phyloP scores from a whole-genome alignment of 2,888 invertebrate genomes.

The Notodonta dromedarius region DNA sequence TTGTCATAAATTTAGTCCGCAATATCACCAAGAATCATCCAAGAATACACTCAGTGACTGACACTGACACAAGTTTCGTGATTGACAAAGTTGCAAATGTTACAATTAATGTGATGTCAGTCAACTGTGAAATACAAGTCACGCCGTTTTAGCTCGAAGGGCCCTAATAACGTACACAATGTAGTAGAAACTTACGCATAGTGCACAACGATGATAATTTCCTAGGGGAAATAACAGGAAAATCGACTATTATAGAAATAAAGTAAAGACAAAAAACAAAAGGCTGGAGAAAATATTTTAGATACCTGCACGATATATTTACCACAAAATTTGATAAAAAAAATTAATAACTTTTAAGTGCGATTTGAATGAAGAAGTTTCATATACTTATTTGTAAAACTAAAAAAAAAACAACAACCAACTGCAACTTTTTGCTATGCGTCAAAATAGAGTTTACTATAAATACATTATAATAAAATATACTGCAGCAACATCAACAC shows the following conservation, averaged over 20 bases:
- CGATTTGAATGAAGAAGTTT: slow-evolving; percentile 20
- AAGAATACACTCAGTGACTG: neutral
- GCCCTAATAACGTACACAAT: slow-evolving; percentile 18
- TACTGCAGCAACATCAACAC: neutral
- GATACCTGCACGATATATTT: neutral
- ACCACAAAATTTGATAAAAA: too few relatives aligned
- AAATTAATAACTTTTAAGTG: neutral
- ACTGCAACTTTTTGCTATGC: neutral
- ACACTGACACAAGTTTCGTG: neutral
- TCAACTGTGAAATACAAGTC: slow-evolving; percentile 35
- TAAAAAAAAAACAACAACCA: too few relatives aligned
- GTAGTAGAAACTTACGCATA: slow-evolving; percentile 10
- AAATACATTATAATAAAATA: neutral
- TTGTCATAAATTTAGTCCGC: neutral
- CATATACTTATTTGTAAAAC: slow-evolving; percentile 20
- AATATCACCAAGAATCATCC: neutral
- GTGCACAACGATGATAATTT: slow-evolving; percentile 5
- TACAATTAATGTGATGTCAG: slow-evolving; percentile 27
- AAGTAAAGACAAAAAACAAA: neutral
- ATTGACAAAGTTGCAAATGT: slow-evolving; percentile 26
- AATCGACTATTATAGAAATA: neutral
- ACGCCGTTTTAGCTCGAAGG: slow-evolving; percentile 18
- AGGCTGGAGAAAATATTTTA: too few relatives aligned
- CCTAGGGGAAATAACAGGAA: neutral
- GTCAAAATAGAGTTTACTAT: neutral